Conservation (phyloP, 2,797 vertebrate species). For the Carduelis carduelis region DNA sequence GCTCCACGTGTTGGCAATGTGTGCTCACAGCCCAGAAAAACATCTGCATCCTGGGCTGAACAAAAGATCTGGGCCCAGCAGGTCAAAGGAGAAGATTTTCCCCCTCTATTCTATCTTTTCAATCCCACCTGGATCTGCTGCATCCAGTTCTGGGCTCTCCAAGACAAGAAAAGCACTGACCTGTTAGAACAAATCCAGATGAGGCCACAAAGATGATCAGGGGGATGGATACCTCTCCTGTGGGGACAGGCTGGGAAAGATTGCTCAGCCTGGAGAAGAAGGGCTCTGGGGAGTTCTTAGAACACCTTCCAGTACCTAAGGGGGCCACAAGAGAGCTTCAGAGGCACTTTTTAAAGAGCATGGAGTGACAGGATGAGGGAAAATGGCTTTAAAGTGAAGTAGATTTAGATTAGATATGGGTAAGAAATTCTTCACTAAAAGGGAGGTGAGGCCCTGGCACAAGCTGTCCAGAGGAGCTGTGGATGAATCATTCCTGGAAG, state of each 20-base stretch:
- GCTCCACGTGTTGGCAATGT: rapidly evolving
- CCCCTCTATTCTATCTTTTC: background rate
- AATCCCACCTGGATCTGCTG: background rate
- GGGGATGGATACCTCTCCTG: background rate
- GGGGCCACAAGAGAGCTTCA: background rate
- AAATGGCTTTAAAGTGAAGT: background rate
- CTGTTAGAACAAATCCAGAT: background rate
- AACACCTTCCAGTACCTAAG: too few species aligned
- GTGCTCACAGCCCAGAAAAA: background rate
- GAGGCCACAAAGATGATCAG: background rate
- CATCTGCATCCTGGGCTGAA: background rate
- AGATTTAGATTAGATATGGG: background rate
- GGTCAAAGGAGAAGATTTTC: background rate
- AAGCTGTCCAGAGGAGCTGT: background rate
- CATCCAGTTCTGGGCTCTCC: background rate
- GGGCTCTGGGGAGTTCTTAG: background rate
- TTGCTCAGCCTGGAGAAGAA: background rate
- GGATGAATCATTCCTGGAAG: background rate
- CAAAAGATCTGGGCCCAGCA: background rate
- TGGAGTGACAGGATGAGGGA: background rate
- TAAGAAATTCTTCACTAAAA: background rate
- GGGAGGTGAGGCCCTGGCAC: background rate
- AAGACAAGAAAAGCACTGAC: background rate
- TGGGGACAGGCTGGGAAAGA: background rate
- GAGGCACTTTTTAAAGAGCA: background rate